Evolutionary conservation across 37 sponge, comb jelly and placozoan genomes (phyloP).

Genomic region (Oscarella lobularis): DNA sequence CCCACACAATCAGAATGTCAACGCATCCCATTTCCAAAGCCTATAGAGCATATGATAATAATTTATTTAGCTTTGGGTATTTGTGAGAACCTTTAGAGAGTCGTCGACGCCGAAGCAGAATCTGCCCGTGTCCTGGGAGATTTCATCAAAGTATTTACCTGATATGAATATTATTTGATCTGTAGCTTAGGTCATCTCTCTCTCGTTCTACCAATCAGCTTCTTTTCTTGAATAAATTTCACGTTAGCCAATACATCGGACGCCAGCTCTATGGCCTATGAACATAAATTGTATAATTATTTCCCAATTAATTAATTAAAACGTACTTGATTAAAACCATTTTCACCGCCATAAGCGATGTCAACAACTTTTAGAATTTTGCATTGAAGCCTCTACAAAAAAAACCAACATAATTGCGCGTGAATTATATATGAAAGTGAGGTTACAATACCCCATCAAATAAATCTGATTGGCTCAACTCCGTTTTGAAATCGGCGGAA

Average conservation of each 20-base stretch:
- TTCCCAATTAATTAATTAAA: background rate
- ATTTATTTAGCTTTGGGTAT: background rate
- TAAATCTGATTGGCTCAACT: conserved; percentile 94
- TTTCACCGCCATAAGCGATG: conserved; percentile 98
- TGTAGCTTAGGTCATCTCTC: background rate
- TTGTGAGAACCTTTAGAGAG: conserved; percentile 41
- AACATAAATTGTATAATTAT: background rate
- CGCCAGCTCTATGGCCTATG: conserved; percentile 80
- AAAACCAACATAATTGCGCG: background rate
- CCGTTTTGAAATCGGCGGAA: conserved; percentile 98
- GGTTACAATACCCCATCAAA: conserved; percentile 60
- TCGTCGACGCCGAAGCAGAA: conserved; percentile 94
- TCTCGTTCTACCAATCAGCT: conserved; percentile 86
- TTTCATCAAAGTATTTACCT: conserved; percentile 96
- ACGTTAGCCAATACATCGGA: conserved; percentile 91
- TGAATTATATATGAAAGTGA: too few relatives aligned
- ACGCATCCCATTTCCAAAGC: conserved; percentile 92
- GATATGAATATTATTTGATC: background rate
- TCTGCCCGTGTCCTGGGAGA: conserved; percentile 97
- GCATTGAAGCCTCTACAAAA: conserved; percentile 7
- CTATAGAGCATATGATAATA: background rate
- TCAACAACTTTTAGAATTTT: conserved; percentile 86
- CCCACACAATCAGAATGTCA: conserved; percentile 98
- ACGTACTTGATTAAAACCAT: conserved; percentile 87
- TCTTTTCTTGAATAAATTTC: conserved; percentile 99